Percentiles rank a stretch among this genome's conserved stretches.
These are phyloP conservation scores for Glyphotaelius pellucidus DNA, from an alignment of 2,888 invertebrate species.

Conservation along the genomic window DNA sequence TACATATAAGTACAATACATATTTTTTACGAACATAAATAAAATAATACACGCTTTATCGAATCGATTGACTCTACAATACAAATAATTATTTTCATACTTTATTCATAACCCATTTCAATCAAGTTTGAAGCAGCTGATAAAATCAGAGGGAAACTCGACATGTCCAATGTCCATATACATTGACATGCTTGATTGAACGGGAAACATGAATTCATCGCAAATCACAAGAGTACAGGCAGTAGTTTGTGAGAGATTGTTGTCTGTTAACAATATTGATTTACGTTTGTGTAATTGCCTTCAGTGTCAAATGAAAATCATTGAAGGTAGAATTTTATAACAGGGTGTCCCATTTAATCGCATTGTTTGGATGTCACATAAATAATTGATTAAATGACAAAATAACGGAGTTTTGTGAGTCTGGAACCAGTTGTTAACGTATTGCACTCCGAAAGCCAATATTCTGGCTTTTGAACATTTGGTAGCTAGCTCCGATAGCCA, in stretches of 20 bases:
- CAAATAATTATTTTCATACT: background rate
- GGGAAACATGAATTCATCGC: constrained; percentile 35
- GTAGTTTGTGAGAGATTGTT: constrained; percentile 13
- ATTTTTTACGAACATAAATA: background rate
- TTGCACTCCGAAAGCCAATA: too few relatives aligned
- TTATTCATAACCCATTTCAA: constrained; percentile 16
- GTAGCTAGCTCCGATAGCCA: too few relatives aligned
- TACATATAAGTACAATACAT: background rate
- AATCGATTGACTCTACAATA: background rate
- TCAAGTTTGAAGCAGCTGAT: background rate
- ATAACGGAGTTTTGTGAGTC: too few relatives aligned
- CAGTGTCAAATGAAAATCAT: background rate
- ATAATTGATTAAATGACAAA: background rate
- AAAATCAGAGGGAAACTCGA: background rate
- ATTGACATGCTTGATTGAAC: constrained; percentile 37
- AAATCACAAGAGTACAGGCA: background rate
- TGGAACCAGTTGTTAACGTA: too few relatives aligned
- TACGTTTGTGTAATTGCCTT: constrained; percentile 2
- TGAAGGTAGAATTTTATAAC: background rate
- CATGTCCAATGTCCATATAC: constrained; percentile 20
- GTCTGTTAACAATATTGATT: constrained; percentile 16
- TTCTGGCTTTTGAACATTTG: too few relatives aligned
- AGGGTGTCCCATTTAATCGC: background rate
- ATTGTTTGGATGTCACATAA: background rate
- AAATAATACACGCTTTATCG: background rate